Evolutionary conservation across 2,113 vertebrate genomes (phyloP).

Genomic region (Limanda limanda): DNA sequence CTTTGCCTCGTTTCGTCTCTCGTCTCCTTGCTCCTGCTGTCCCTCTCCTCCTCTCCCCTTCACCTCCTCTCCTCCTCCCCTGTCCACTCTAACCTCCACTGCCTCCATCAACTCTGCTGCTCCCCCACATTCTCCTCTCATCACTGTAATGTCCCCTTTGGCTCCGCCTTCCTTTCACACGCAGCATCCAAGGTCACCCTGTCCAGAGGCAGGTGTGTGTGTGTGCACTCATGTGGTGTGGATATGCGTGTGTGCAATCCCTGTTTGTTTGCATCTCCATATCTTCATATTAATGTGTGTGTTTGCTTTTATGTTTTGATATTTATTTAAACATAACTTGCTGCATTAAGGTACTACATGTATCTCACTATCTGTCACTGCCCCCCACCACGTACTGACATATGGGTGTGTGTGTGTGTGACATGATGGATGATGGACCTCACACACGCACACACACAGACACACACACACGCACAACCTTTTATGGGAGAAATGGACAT

Average conservation of each 20-base stretch:
- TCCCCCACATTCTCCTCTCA: conserved; percentile 33
- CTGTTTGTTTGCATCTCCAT: not conserved
- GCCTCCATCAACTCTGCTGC: not conserved
- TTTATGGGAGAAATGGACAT: too few relatives aligned
- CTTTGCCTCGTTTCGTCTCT: conserved; percentile 33
- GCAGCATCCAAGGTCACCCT: conserved; percentile 75
- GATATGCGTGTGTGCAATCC: not conserved
- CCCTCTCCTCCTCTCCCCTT: not conserved
- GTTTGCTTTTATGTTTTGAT: not conserved
- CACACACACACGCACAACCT: too few relatives aligned
- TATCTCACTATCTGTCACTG: conserved; percentile 17
- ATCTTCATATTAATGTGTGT: not conserved
- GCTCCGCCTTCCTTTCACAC: conserved; percentile 48
- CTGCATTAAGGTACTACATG: not conserved
- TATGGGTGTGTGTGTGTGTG: conserved; percentile 20
- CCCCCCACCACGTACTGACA: conserved; percentile 2
- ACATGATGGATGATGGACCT: too few relatives aligned
- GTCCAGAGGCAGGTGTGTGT: conserved; percentile 60
- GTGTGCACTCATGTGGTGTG: not conserved
- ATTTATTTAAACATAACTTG: conserved; percentile 6
- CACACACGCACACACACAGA: too few relatives aligned
- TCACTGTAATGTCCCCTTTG: conserved; percentile 63
- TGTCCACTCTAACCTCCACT: not conserved
- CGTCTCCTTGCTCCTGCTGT: conserved; percentile 3
- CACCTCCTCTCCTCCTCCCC: not conserved